Base-by-base conservation (phyloP, 2,113 vertebrate species). In the Sorex araneus region DNA sequence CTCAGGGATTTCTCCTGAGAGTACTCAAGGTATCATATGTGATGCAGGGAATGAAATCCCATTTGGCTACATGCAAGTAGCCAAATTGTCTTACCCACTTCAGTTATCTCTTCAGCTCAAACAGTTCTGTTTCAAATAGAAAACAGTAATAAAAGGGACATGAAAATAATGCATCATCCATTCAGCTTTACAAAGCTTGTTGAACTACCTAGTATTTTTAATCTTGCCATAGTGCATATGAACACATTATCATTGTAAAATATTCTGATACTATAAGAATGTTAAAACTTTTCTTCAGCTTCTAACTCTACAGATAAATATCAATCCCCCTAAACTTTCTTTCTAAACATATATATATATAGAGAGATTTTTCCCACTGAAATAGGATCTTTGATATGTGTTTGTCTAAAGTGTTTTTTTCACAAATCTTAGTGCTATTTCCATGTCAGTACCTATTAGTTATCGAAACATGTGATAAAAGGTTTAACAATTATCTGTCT, bases 401-500 rank as follows among this genome's bases (percentile, higher is more conserved):
- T 71, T 77, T 13, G 64, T 86, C 78, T 90, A 43, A 16, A 63
- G 3, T 34, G 10, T 45, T 79, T 94, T 78, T 40, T 66, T 77
- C 32, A 77, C 7, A 70, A 91, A 69, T 78, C n/a, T 47, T 81
- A 73, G 43, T 66, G 9, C 30, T 81, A 25, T 69, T 95, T 89
- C 45, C 54, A 74, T 91, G 25, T 89, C 16, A 80, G 9, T 73
- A 57, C 32, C 40, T 89, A 36, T 63, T 64, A 40, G 21, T 89
- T 66, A 89, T 77, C 79, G 23, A 11, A 1, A 94, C 10, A 11
- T 76, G 30, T 43, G 8, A n/a, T 91, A 40, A 64, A 87, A 84
- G 66, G 64, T 90, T 94, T 94, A 73, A 83, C 32, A 85, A 47
- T 11, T 21, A 94, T 23, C 36, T 92, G 8, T 86, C 32, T 88